Percentiles rank a stretch among this genome's conserved stretches.
Conservation (phyloP, 2,113 vertebrate genomes). For the Pan paniscus region DNA sequence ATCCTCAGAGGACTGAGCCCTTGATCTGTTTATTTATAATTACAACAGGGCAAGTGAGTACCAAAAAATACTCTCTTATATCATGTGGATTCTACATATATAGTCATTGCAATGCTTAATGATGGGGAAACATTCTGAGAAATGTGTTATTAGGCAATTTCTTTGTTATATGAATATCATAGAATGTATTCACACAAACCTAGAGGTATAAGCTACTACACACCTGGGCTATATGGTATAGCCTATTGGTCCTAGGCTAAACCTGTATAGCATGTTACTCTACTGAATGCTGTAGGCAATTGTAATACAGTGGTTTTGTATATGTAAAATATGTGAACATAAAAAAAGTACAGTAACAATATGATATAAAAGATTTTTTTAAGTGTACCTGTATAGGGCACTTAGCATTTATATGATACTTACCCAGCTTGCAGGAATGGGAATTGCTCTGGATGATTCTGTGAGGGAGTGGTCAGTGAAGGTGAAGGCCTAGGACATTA, state of each 20-base stretch:
- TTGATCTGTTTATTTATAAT: not conserved
- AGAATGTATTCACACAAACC: not conserved
- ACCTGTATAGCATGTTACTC: not conserved
- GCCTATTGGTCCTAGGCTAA: not conserved
- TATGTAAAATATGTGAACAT: not conserved
- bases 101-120: not conserved
- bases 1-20: not conserved
- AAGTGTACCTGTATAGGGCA: not conserved
- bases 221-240: not conserved
- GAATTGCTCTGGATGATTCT: not conserved
- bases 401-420: not conserved
- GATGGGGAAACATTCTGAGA: not conserved
- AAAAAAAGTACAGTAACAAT: not conserved
- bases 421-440: not conserved
- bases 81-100: not conserved
- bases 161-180: not conserved
- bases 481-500: not conserved
- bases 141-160: not conserved
- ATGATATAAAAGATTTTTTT: not conserved
- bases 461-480: not conserved
- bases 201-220: not conserved
- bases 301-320: not conserved
- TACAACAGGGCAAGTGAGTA: not conserved
- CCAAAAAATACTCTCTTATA: not conserved
- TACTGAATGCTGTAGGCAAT: not conserved